Conservation (phyloP, 2,797 vertebrate genomes). For the Spizella passerina region DNA sequence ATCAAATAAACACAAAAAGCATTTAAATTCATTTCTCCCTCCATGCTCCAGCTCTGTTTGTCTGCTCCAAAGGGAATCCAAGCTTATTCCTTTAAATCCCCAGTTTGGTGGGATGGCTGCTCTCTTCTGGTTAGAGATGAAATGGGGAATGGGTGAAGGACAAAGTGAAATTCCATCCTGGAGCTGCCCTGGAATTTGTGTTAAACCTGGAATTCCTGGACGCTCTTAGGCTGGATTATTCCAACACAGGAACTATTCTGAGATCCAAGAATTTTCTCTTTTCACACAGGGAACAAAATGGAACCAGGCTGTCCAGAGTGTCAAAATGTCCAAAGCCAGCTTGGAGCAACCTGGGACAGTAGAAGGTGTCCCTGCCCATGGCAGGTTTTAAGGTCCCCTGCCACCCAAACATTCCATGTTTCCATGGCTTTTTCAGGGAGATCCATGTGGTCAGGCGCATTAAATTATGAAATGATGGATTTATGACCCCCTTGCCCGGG, state of each 20-base stretch:
- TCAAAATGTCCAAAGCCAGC: not conserved
- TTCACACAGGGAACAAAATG: not conserved
- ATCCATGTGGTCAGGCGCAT: not conserved
- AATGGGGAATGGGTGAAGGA: not conserved
- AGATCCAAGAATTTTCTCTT: not conserved
- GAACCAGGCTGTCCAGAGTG: not conserved
- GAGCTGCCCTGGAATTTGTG: not conserved
- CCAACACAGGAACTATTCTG: accelerated
- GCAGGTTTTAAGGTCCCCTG: not conserved
- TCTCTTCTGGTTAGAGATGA: not conserved
- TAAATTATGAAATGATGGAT: not conserved
- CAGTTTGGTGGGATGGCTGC: not conserved
- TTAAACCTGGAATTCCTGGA: not conserved
- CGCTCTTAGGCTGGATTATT: not conserved
- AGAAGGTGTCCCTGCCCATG: not conserved
- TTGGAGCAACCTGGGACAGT: not conserved
- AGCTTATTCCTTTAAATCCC: slow-evolving; percentile 34
- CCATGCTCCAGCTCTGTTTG: slow-evolving; percentile 30
- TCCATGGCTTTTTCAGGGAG: not conserved
- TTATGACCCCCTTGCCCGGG: not conserved
- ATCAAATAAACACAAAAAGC: slow-evolving; percentile 77
- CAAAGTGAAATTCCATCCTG: not conserved
- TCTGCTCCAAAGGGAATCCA: slow-evolving; percentile 36
- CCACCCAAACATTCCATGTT: not conserved
- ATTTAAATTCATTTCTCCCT: slow-evolving; percentile 67